Conservation (phyloP, 1,140 invertebrate species). For the Listronotus oregonensis region DNA sequence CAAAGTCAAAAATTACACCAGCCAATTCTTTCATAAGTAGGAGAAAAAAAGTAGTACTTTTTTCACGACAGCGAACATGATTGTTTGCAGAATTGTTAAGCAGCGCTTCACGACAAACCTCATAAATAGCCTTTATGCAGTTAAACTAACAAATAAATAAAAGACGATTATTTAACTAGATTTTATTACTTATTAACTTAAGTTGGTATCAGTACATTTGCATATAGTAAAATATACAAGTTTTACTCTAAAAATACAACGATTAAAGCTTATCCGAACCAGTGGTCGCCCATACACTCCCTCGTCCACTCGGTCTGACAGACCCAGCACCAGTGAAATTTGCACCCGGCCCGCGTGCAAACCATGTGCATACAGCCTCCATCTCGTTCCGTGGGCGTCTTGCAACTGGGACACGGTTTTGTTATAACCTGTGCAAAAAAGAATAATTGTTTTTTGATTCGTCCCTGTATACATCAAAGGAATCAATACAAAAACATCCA, state of each 20-base stretch:
- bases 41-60: too few species aligned
- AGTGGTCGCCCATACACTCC: slow-evolving; percentile 86
- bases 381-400: slow-evolving; percentile 83
- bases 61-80: too few species aligned
- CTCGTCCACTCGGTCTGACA: slow-evolving; percentile 84
- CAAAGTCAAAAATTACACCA: too few species aligned
- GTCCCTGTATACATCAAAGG: too few species aligned
- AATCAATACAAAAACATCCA: too few species aligned
- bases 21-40: too few species aligned
- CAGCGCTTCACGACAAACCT: too few species aligned
- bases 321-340: slow-evolving; percentile 87
- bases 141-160: too few species aligned
- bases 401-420: slow-evolving; percentile 87
- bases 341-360: slow-evolving; percentile 74
- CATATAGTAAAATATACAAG: not conserved
- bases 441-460: not conserved
- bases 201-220: not conserved
- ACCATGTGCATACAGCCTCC: slow-evolving; percentile 92
- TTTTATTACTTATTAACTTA: too few species aligned
- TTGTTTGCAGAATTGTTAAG: too few species aligned
- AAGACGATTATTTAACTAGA: too few species aligned
- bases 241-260: not conserved
- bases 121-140: too few species aligned
- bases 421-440: slow-evolving; percentile 62
- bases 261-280: slow-evolving; percentile 73